A percentile compares a stretch with the other conserved stretches of the same genome.
phyloP scores from a whole-genome alignment of 2,797 vertebrate species.

The Gadopsis bispinosus region DNA sequence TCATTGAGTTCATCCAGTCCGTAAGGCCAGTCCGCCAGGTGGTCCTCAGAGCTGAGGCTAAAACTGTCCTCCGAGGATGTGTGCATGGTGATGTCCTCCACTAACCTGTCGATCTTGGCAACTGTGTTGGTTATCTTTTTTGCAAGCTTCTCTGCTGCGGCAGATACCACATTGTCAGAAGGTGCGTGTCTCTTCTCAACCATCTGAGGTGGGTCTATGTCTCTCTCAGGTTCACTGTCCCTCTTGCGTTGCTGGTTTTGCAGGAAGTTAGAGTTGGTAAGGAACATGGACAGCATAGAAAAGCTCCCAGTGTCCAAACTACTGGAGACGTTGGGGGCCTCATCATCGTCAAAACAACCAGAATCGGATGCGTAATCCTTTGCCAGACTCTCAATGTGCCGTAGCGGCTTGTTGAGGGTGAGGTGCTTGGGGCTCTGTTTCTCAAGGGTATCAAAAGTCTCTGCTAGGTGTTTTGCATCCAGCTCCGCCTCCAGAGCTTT shows the following conservation, averaged over 20 bases:
- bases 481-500: constrained; percentile 96
- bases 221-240: constrained; percentile 88
- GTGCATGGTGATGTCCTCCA: constrained; percentile 97
- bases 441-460: constrained; percentile 94
- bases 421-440: constrained; percentile 90
- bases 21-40: constrained; percentile 92
- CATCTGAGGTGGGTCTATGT: constrained; percentile 72
- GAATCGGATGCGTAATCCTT: constrained; percentile 98
- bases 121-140: constrained; percentile 95
- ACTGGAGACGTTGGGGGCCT: constrained; percentile 91
- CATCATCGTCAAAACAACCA: constrained; percentile 96
- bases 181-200: constrained; percentile 78
- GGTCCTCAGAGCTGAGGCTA: constrained; percentile 97
- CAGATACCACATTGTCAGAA: constrained; percentile 86
- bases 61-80: constrained; percentile 98
- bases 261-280: constrained; percentile 91
- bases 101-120: constrained; percentile 95
- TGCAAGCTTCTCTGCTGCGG: constrained; percentile 90
- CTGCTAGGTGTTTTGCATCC: constrained; percentile 92
- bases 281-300: constrained; percentile 94
- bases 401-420: constrained; percentile 87
- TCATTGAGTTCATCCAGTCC: constrained; percentile 89
- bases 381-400: constrained; percentile 94
- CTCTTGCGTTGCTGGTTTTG: constrained; percentile 90
- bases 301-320: constrained; percentile 91